Conservation (phyloP, 2,888 invertebrate genomes). For the Carterocephalus palaemon region DNA sequence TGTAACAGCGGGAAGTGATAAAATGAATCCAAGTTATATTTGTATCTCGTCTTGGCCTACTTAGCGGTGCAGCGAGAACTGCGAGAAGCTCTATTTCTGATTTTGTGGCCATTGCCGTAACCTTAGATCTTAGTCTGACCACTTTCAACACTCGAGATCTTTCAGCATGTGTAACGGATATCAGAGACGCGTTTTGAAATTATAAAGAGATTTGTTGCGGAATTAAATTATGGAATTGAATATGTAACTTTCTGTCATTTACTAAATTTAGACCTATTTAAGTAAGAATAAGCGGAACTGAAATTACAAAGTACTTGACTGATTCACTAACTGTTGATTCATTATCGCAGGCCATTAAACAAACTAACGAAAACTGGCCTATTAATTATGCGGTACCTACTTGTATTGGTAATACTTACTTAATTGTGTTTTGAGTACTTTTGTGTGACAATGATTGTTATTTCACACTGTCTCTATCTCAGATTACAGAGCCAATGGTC, state of each 20-base stretch:
- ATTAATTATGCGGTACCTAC: too few species aligned
- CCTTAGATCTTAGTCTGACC: conserved; percentile 39
- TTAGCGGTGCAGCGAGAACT: conserved; percentile 55
- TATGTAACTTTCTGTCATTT: neutral
- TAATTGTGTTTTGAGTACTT: too few species aligned
- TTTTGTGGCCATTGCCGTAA: conserved; percentile 60
- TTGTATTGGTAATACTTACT: too few species aligned
- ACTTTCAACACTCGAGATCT: conserved; percentile 17
- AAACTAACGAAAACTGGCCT: too few species aligned
- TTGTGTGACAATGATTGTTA: too few species aligned
- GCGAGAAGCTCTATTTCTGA: conserved; percentile 59
- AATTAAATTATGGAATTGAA: neutral
- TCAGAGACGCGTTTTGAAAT: conserved; percentile 5
- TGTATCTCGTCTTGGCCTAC: conserved; percentile 53
- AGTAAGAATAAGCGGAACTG: too few species aligned
- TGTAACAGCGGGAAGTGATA: conserved; percentile 19
- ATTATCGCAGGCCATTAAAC: too few species aligned
- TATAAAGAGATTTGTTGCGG: conserved; percentile 1
- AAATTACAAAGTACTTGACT: too few species aligned
- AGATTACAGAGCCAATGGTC: too few species aligned
- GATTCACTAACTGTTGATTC: too few species aligned
- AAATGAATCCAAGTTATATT: conserved; percentile 46
- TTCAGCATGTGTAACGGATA: conserved; percentile 19
- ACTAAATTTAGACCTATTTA: too few species aligned
- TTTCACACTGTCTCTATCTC: too few species aligned